These are phyloP conservation scores for Agrotis clavis DNA, from an alignment of 2,888 invertebrate species.

Conservation along the genomic window DNA sequence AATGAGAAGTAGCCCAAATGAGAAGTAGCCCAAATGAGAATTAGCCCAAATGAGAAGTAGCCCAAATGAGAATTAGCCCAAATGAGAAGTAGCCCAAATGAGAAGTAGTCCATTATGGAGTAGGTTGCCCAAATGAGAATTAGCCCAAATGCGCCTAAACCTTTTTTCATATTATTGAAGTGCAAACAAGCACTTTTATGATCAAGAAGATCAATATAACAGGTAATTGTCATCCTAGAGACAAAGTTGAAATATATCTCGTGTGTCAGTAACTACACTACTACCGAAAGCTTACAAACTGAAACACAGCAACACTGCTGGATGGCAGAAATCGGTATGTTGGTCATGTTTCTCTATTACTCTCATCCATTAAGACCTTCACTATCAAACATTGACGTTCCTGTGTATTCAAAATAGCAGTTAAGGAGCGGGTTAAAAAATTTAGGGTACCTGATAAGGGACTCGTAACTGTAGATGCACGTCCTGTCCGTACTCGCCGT, in stretches of 20 bases:
- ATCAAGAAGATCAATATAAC: too few species aligned
- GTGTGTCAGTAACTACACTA: not conserved
- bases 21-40: too few species aligned
- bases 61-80: too few species aligned
- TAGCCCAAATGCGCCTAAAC: too few species aligned
- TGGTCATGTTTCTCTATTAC: not conserved
- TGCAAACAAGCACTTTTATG: not conserved
- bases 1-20: too few species aligned
- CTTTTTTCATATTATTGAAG: not conserved
- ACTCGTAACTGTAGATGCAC: slow-evolving; percentile 92
- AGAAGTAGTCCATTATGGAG: too few species aligned
- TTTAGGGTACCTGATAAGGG: slow-evolving; percentile 90
- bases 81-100: too few species aligned
- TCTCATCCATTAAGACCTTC: not conserved
- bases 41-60: too few species aligned
- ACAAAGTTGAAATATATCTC: not conserved
- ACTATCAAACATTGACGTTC: not conserved
- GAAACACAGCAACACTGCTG: not conserved
- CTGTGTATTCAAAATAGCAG: not conserved
- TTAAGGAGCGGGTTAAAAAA: not conserved
- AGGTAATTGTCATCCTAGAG: not conserved
- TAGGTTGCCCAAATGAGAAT: too few species aligned
- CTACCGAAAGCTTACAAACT: not conserved
- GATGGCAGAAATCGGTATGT: not conserved
- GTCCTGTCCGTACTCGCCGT: slow-evolving; percentile 92